Evolutionary conservation across 2,797 vertebrate species (phyloP).

Genomic region (Alca torda): DNA sequence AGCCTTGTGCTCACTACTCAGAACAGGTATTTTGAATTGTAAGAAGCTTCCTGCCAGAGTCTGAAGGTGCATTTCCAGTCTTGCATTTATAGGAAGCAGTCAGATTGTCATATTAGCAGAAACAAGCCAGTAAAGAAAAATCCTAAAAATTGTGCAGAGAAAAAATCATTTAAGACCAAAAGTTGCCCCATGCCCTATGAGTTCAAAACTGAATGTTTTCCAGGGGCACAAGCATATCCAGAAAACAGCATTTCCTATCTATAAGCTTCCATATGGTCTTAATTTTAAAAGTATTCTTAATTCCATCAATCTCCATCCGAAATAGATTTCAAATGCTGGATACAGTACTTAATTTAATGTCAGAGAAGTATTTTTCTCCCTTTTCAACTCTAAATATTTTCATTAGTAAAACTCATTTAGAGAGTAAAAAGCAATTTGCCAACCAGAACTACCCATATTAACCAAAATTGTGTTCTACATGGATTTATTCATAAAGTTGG

Average conservation of each 20-base stretch:
- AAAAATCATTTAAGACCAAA: not conserved
- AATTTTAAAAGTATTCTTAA: not conserved
- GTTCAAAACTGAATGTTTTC: not conserved
- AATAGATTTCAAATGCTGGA: not conserved
- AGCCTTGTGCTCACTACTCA: not conserved
- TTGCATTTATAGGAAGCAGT: not conserved
- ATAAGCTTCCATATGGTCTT: not conserved
- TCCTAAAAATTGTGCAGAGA: not conserved
- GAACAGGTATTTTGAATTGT: not conserved
- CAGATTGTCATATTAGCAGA: not conserved
- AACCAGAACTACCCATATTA: not conserved
- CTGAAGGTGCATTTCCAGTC: not conserved
- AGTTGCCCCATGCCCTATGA: not conserved
- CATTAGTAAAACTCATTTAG: not conserved
- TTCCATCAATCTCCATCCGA: not conserved
- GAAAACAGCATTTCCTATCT: not conserved
- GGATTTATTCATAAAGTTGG: not conserved
- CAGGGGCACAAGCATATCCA: not conserved
- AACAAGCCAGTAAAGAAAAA: not conserved
- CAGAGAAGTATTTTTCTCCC: not conserved
- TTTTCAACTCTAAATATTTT: not conserved
- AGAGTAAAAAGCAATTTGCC: not conserved
- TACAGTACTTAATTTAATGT: not conserved
- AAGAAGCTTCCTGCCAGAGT: not conserved
- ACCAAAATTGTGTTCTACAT: not conserved